Percentiles rank a stretch among this genome's conserved stretches.
phyloP scores from a whole-genome alignment of 1,140 invertebrate species.

The Lineus longissimus region DNA sequence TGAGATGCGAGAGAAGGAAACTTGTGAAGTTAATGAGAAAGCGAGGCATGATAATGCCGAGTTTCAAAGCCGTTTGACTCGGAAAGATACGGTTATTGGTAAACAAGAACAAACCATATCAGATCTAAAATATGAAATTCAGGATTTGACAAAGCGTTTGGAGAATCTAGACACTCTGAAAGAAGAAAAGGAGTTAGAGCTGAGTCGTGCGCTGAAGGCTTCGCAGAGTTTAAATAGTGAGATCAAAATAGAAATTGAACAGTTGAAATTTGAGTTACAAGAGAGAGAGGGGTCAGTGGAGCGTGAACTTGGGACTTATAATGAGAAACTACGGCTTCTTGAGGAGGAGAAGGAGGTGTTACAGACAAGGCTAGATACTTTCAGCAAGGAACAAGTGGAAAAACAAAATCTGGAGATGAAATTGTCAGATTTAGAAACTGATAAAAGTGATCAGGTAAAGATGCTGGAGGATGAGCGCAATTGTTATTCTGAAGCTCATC shows the following conservation, averaged over 20 bases:
- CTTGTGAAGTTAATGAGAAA: too few relatives aligned
- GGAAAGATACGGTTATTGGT: too few relatives aligned
- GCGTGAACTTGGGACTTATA: background rate
- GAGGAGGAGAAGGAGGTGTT: background rate
- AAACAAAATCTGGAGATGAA: background rate
- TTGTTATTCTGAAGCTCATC: background rate
- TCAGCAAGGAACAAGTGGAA: background rate
- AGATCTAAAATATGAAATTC: conserved; percentile 2
- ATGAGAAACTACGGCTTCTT: background rate
- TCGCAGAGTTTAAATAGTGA: background rate
- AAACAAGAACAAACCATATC: background rate
- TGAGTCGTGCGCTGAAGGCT: background rate
- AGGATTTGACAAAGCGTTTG: background rate
- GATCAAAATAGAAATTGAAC: background rate
- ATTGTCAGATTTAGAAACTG: background rate
- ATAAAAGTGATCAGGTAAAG: background rate
- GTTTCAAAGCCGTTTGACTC: too few relatives aligned
- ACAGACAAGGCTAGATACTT: background rate
- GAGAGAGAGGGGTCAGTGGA: background rate
- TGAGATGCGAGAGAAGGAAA: too few relatives aligned
- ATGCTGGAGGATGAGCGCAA: background rate
- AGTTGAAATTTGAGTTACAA: conserved; percentile 1
- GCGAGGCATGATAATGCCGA: too few relatives aligned
- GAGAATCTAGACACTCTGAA: background rate
- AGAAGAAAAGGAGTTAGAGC: background rate